Evolutionary conservation across 2,797 vertebrate species (phyloP).

Genomic region (Brachyrhaphis roseni): DNA sequence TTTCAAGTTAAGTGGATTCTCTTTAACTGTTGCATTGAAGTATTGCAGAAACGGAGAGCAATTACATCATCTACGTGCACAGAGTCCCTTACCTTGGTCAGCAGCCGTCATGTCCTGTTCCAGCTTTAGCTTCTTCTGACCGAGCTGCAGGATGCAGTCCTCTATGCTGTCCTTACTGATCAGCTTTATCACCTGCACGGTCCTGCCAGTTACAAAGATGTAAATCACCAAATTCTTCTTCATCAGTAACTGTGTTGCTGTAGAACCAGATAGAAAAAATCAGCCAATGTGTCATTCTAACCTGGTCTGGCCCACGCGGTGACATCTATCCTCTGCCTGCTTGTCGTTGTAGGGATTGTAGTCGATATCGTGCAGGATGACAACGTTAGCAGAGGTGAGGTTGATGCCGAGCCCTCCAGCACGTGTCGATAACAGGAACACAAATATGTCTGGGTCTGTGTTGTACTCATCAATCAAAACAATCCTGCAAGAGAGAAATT

Average conservation of each 20-base stretch:
- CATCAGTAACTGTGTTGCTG: neutral
- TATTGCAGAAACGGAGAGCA: neutral
- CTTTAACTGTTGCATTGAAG: neutral
- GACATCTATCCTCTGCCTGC: constrained; percentile 97
- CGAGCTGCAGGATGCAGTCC: constrained; percentile 91
- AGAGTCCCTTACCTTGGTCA: constrained; percentile 82
- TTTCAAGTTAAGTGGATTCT: neutral
- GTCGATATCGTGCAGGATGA: constrained; percentile 97
- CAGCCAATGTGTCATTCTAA: constrained; percentile 56
- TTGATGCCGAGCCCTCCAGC: constrained; percentile 97
- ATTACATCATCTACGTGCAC: neutral
- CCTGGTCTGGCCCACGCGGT: constrained; percentile 95
- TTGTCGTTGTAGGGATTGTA: constrained; percentile 99
- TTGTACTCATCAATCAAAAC: constrained; percentile 95
- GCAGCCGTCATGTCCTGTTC: constrained; percentile 95
- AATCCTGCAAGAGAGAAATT: constrained; percentile 82
- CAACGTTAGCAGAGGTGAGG: constrained; percentile 94
- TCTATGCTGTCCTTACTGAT: constrained; percentile 94
- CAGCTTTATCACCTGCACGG: constrained; percentile 88
- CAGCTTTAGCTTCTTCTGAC: constrained; percentile 93
- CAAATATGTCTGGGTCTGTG: constrained; percentile 91
- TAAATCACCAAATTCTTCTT: neutral
- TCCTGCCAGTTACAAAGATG: constrained; percentile 58
- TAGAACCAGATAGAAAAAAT: neutral
- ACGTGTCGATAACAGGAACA: constrained; percentile 95